These are phyloP conservation scores for Teleogryllus oceanicus DNA, from an alignment of 2,888 invertebrate species.

Conservation along the genomic window DNA sequence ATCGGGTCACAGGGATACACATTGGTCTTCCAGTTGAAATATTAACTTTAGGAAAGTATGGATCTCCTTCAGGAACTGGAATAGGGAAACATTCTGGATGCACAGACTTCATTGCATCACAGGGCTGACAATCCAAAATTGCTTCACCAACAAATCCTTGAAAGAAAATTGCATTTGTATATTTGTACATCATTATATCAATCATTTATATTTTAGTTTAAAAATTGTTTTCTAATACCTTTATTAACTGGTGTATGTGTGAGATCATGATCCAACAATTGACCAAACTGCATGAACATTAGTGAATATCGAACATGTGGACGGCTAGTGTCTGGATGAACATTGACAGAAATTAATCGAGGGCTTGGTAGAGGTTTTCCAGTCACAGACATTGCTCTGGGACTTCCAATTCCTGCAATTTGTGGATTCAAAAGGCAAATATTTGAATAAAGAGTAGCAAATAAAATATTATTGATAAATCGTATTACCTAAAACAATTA, in stretches of 20 bases:
- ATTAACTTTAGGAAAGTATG: slow-evolving; percentile 51
- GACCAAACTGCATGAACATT: slow-evolving; percentile 56
- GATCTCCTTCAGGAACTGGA: slow-evolving; percentile 51
- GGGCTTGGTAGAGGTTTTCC: slow-evolving; percentile 50
- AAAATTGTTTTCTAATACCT: slow-evolving; percentile 40
- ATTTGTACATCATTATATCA: not conserved
- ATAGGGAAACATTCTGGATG: slow-evolving; percentile 56
- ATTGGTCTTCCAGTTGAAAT: slow-evolving; percentile 47
- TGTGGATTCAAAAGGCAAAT: not conserved
- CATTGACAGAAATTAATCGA: slow-evolving; percentile 49
- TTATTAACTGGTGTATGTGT: slow-evolving; percentile 54
- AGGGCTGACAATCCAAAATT: slow-evolving; percentile 50
- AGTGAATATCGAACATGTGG: slow-evolving; percentile 51
- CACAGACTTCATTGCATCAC: slow-evolving; percentile 50
- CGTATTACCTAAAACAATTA: not conserved
- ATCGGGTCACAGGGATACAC: slow-evolving; percentile 53
- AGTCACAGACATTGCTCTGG: slow-evolving; percentile 45
- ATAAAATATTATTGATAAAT: not conserved
- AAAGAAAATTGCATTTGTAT: not conserved
- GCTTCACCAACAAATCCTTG: slow-evolving; percentile 47
- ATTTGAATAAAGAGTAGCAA: not conserved
- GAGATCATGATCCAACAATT: slow-evolving; percentile 56
- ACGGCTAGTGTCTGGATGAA: slow-evolving; percentile 50
- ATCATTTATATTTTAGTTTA: not conserved
- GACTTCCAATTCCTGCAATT: slow-evolving; percentile 46